These are phyloP conservation scores for Mus spicilegus DNA, from an alignment of 2,113 vertebrate genomes.

Conservation along the genomic window DNA sequence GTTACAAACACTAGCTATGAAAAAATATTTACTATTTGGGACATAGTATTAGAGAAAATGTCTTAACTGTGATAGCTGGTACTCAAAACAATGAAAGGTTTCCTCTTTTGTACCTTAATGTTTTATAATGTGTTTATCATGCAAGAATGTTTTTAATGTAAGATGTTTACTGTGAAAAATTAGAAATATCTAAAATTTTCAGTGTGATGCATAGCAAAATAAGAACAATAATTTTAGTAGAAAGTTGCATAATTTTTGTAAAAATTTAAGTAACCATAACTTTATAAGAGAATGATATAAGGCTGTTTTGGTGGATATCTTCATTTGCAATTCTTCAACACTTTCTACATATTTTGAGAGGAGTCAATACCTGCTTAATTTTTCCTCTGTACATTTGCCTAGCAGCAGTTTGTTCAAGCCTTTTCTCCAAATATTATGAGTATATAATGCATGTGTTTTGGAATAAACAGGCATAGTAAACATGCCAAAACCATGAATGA, in stretches of 20 bases:
- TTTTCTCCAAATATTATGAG: background rate
- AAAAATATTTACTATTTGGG: background rate
- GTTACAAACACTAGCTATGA: background rate
- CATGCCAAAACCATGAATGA: background rate
- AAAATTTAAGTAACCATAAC: conserved; percentile 25
- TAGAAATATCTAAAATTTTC: conserved; percentile 16
- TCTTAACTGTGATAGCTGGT: background rate
- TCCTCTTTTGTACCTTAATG: background rate
- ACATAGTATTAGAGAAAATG: background rate
- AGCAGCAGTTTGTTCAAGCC: background rate
- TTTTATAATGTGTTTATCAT: background rate
- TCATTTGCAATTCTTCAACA: background rate
- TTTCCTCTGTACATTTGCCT: background rate
- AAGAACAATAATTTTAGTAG: background rate
- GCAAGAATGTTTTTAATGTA: conserved; percentile 23
- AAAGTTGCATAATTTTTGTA: conserved; percentile 2
- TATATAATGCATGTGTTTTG: background rate
- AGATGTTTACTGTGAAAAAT: conserved; percentile 30
- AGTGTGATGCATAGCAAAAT: conserved; percentile 2
- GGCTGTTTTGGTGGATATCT: background rate
- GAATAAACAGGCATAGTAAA: background rate
- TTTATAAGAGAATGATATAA: background rate
- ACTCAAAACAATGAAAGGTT: background rate
- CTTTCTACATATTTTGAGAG: background rate
- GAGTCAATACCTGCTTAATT: background rate